Evolutionary conservation across 2,113 vertebrate genomes (phyloP).

Genomic region (Rhea pennata): DNA sequence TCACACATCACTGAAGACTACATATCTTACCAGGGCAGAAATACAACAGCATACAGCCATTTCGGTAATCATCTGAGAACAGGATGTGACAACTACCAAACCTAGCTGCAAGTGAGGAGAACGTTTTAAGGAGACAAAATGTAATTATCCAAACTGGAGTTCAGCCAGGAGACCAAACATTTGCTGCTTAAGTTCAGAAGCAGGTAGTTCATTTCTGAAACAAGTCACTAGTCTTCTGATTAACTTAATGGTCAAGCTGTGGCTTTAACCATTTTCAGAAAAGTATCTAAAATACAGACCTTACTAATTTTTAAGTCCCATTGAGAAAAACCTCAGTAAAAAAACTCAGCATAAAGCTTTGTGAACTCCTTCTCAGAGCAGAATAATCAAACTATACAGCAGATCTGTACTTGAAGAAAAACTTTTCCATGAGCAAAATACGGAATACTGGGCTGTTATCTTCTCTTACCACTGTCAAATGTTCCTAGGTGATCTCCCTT

Average conservation of each 20-base stretch:
- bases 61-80: not conserved
- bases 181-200: not conserved
- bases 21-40: not conserved
- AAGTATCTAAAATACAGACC: not conserved
- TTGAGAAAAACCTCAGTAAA: not conserved
- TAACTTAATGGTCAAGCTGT: not conserved
- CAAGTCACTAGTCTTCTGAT: not conserved
- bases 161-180: not conserved
- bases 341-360: not conserved
- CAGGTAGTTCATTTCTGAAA: not conserved
- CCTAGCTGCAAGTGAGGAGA: not conserved
- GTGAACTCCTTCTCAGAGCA: not conserved
- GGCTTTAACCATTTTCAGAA: not conserved
- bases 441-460: not conserved
- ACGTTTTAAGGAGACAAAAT: not conserved
- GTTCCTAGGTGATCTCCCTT: not conserved
- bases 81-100: not conserved
- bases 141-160: not conserved
- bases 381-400: not conserved
- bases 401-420: not conserved
- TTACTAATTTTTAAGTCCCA: not conserved
- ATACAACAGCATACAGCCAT: not conserved
- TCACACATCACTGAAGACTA: not conserved
- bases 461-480: not conserved
- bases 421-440: not conserved